A percentile compares a stretch with the other conserved stretches of the same genome.
Evolutionary conservation across 2,797 vertebrate genomes (phyloP).

Genomic region (Macrochelys suwanniensis): DNA sequence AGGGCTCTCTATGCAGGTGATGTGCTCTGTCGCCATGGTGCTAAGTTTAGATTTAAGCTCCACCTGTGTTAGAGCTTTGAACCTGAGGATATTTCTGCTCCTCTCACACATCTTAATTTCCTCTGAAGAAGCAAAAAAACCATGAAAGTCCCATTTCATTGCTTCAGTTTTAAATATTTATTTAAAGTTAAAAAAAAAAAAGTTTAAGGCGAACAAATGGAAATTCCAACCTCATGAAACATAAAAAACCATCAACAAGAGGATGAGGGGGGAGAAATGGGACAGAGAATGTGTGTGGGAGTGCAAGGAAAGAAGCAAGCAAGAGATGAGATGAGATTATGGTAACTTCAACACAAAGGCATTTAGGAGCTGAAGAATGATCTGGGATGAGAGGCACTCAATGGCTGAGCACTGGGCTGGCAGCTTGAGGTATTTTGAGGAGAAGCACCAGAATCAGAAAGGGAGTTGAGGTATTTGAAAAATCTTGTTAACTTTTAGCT

Average conservation of each 20-base stretch:
- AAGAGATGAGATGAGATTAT: not conserved
- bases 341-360: not conserved
- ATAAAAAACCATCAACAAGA: conserved; percentile 69
- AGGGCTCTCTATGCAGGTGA: not conserved
- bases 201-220: conserved; percentile 74
- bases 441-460: conserved; percentile 1
- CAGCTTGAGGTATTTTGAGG: conserved; percentile 70
- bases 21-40: not conserved
- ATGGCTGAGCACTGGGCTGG: not conserved
- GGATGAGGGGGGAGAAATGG: not conserved
- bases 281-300: not conserved
- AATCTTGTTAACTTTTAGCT: conserved; percentile 24
- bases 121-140: not conserved
- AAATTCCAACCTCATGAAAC: conserved; percentile 74
- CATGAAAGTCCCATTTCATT: conserved; percentile 65
- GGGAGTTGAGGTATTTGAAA: conserved; percentile 73
- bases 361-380: not conserved
- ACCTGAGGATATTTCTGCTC: not conserved
- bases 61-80: not conserved
- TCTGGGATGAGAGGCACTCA: not conserved
- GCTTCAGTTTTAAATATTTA: conserved; percentile 93
- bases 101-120: not conserved
- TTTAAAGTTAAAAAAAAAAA: conserved; percentile 85
- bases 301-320: not conserved
- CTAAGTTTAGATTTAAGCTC: not conserved